Base-by-base conservation (phyloP, 2,113 vertebrate species). In the Mus spicilegus region DNA sequence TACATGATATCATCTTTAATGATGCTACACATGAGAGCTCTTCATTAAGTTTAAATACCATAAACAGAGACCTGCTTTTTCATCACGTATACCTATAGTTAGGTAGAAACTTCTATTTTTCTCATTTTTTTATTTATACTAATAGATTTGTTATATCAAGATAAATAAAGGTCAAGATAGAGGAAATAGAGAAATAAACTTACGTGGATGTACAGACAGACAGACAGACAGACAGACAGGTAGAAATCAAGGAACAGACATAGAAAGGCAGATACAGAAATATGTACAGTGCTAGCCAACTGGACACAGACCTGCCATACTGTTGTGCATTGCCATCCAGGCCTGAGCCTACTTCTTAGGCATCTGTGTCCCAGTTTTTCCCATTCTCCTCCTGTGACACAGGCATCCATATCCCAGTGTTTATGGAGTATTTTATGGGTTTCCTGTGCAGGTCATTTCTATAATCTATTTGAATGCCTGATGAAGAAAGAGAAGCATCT, bases 341-440 rank as follows among this genome's bases (percentile, higher is more conserved):
- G 1, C 8, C 3, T 24, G 28, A 0, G 1, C 2, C 36, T 78
- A 72, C 28, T 26, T 69, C 22, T 56, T 36, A 54, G 13, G 4
- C 6, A 63, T 16, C 3, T 19, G 81, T 61, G 17, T 46, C 39
- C 16, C 61, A 11, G 11, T 70, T 82, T 5, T n/a, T n/a, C 3
- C 4, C 81, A 24, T 86, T 90, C 61, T 49, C 28, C 9, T 77
- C 12, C 16, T 72, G 2, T 19, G 8, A 11, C 20, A 63, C 9
- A 22, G 30, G 16, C 42, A 8, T 11, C 61, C n/a, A 51, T 67
- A 69, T 58, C 39, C 54, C 61, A 51, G 42, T n/a, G 3, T 63
- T 28, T 9, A 63, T 0, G 24, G 22, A 3, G 51, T 3, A 51
- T 4, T 63, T 19, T 17, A 33, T 14, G 2, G 63, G 3, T 7